These are phyloP conservation scores for Coracopsis vasa DNA, from an alignment of 2,113 vertebrate genomes.

Conservation along the genomic window DNA sequence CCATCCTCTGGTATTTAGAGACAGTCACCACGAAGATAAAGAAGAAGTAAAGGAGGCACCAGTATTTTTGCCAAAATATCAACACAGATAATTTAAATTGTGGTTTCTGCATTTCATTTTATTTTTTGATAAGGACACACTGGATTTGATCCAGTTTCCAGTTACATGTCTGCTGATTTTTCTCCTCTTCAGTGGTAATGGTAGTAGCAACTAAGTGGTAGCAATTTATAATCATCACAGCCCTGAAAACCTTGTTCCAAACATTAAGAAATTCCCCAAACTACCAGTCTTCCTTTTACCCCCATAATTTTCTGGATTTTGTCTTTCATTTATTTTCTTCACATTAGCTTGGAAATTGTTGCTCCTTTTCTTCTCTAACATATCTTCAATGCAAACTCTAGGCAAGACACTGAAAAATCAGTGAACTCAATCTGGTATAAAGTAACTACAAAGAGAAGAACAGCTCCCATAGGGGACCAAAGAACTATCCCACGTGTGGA, in stretches of 20 bases:
- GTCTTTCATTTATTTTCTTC: not conserved
- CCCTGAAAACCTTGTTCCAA: not conserved
- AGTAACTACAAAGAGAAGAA: not conserved
- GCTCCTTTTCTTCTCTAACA: not conserved
- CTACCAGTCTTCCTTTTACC: not conserved
- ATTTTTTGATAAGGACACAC: not conserved
- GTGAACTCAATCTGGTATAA: not conserved
- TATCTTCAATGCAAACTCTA: not conserved
- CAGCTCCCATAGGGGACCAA: not conserved
- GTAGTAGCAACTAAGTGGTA: not conserved
- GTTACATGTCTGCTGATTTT: not conserved
- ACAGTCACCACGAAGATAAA: not conserved
- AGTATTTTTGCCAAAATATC: not conserved
- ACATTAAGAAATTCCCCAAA: not conserved
- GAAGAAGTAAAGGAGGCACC: not conserved
- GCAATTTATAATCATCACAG: not conserved
- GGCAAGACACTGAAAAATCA: not conserved
- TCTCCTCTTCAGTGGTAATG: not conserved
- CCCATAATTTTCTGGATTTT: not conserved
- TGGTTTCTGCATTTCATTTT: not conserved
- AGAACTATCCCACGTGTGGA: not conserved
- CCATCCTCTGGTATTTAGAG: not conserved
- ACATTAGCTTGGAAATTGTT: not conserved
- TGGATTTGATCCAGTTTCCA: conserved; percentile 11
- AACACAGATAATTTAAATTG: not conserved